Evolutionary conservation across 2,888 invertebrate genomes (phyloP), one percentile per base, ranked within the genome.

Genomic region (Hemistola chrysoprasaria): DNA sequence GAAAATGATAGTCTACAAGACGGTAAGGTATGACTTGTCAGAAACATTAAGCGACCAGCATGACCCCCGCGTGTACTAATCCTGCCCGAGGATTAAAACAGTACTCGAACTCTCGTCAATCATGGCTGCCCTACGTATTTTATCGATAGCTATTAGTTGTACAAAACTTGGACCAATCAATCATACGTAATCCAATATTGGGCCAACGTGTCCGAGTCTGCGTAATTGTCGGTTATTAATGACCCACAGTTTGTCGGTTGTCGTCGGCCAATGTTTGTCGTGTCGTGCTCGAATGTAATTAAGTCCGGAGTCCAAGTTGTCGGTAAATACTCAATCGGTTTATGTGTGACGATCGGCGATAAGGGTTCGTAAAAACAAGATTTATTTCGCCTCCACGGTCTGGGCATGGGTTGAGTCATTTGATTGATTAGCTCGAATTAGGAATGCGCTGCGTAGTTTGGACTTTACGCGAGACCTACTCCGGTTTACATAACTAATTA

Each of bases 161-260:
- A 26, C 22, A 7, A 16, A 16, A 26, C 16, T 26, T 20, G 21
- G n/a, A 28, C 62, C 65, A 72, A 79, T 80, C 79, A 76, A 79
- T 80, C 80, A 79, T 72, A 67, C 50, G 56, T 70, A 71, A 72
- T 74, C 70, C 67, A 70, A 74, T 73, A 74, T 74, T 73, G 72
- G 74, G 73, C 71, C 61, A 59, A 52, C 56, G 59, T 59, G 61
- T 44, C 43, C 61, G 59, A 53, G 58, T 45, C 52, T 50, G 37
- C 51, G 61, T 73, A 72, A 73, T 73, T 70, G 74, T 62, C 52
- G 52, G 40, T 62, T 71, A 77, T 77, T 72, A 75, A 69, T 71
- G 69, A 60, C 52, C 46, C 36, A 49, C 29, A 41, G 40, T 40
- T 36, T 30, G 40, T 55, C 56, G 57, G 56, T 58, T 60, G 62